Base-by-base conservation (phyloP, 2,888 invertebrate species). In the Epistrophella euchroma region DNA sequence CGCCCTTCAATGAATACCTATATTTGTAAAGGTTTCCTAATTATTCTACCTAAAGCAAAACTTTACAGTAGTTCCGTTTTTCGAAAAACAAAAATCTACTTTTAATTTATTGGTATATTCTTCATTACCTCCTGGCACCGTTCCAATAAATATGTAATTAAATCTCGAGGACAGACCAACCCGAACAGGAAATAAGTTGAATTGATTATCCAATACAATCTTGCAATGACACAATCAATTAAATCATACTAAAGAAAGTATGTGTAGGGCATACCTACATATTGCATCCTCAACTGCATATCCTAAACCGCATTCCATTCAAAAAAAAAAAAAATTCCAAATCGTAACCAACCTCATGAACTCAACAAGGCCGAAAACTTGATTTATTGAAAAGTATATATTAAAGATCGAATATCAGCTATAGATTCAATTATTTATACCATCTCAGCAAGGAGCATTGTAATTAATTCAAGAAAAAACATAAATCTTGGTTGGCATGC, bases 321-420 rank as follows among this genome's bases (percentile, higher is more conserved):
- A 50, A 15, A 22, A 40, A 32, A 15, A 60, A n/a, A 25, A 62
- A 40, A 40, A 28, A 25, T 0, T 43, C 64, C 56, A 19, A 64
- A 50, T 32, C 37, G 43, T 37, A 43, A 37, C 43, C 73, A 35
- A 60, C 70, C 55, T 43, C 73, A 55, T 80, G 55, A 76, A 77
- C 76, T 56, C 47, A 55, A 56, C 85, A 85, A 85, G 85, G 85
- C 73, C 85, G 45, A 43, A 52, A 25, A 52, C 28, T 25, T 73
- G 78, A 78, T 74, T 83, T 78, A 83, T 83, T 19, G 45, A 62
- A 68, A 64, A 40, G 62, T 11, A 68, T 2, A 68, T 40, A 6
- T 37, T 25, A 2, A 25, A 37, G 50, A 50, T 66, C 22, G 66
- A 66, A 50, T 66, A 66, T 50, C 66, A 66, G 68, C 35, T 37